Evolutionary conservation across 2,113 vertebrate genomes (phyloP).

Genomic region (Aplodontia rufa): DNA sequence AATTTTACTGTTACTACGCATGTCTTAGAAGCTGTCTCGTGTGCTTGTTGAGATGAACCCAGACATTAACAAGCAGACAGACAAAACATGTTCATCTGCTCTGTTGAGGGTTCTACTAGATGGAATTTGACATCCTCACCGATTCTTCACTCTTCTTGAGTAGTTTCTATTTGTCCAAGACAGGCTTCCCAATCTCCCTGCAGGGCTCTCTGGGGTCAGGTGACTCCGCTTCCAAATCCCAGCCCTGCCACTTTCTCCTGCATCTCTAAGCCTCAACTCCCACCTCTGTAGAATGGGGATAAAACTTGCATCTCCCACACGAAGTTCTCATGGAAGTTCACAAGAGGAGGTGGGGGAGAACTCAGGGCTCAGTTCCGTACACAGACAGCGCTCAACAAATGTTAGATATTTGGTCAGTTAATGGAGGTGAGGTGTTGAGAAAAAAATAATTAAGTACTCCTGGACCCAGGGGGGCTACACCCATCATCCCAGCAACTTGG

Average conservation of each 20-base stretch:
- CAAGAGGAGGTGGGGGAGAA: not conserved
- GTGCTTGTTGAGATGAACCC: not conserved
- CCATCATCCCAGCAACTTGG: too few relatives aligned
- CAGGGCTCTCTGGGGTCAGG: not conserved
- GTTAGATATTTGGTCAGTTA: not conserved
- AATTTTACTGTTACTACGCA: not conserved
- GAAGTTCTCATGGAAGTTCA: not conserved
- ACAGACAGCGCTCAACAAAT: not conserved
- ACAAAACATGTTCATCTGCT: not conserved
- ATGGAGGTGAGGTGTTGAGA: too few relatives aligned
- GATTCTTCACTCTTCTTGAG: not conserved
- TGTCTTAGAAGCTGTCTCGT: not conserved
- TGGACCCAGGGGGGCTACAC: too few relatives aligned
- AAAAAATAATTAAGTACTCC: too few relatives aligned
- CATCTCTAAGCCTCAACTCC: not conserved
- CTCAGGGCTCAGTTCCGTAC: not conserved
- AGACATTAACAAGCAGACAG: not conserved
- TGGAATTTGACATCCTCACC: not conserved
- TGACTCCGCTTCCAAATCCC: not conserved
- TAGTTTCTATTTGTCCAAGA: not conserved
- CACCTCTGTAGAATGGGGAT: not conserved
- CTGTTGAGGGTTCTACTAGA: rapidly evolving
- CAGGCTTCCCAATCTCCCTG: rapidly evolving
- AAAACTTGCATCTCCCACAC: rapidly evolving
- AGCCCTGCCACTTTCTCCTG: rapidly evolving